Evolutionary conservation across 2,797 vertebrate species (phyloP).

Genomic region (Anabas testudineus): DNA sequence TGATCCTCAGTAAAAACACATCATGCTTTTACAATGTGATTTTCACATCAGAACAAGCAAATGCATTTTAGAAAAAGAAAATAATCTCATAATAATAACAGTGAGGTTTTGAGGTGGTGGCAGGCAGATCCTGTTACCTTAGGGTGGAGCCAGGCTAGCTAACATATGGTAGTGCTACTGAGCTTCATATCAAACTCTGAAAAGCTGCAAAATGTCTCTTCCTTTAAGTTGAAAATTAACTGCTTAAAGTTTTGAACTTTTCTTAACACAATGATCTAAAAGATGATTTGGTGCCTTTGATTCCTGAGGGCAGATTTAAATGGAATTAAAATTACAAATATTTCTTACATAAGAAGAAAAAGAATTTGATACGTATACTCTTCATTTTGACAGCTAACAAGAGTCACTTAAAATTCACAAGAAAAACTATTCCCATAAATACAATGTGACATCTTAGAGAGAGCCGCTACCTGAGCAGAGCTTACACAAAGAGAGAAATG

Average conservation of each 20-base stretch:
- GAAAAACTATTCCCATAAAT: conserved; percentile 60
- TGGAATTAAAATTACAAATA: conserved; percentile 39
- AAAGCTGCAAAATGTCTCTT: conserved; percentile 1
- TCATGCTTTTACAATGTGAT: too few relatives aligned
- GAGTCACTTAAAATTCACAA: conserved; percentile 65
- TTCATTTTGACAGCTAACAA: conserved; percentile 48
- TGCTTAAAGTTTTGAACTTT: neutral
- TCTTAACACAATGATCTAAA: conserved; percentile 31
- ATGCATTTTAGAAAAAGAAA: neutral
- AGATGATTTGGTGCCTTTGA: conserved; percentile 56
- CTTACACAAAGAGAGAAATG: conserved; percentile 72
- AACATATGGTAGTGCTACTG: neutral
- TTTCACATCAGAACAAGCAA: neutral
- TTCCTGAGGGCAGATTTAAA: conserved; percentile 78
- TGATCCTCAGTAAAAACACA: too few relatives aligned
- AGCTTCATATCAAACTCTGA: neutral
- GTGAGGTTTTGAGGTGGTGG: neutral
- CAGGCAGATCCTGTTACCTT: neutral
- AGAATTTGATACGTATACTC: conserved; percentile 29
- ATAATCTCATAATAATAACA: neutral
- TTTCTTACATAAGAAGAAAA: conserved; percentile 41
- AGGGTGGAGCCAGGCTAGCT: neutral
- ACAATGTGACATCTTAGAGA: conserved; percentile 78
- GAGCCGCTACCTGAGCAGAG: conserved; percentile 83
- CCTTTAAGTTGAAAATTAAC: conserved; percentile 15